Conservation (phyloP, 2,888 invertebrate genomes). For the Drosophila kuntzei region DNA sequence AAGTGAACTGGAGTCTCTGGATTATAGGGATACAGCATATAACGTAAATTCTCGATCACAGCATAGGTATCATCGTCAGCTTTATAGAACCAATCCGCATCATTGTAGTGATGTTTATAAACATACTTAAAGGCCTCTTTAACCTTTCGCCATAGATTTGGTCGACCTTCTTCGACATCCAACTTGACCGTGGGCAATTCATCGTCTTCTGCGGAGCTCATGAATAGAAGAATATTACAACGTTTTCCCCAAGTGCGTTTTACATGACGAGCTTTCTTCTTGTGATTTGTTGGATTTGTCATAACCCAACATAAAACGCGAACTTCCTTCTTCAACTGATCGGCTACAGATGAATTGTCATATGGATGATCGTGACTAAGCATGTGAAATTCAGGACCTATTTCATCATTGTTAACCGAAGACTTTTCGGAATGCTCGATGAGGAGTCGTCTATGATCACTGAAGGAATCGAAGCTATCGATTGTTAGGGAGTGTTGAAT, state of each 20-base stretch:
- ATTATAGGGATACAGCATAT: constrained; percentile 92
- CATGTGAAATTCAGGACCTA: not conserved
- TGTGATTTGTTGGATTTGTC: constrained; percentile 95
- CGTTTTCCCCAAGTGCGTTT: constrained; percentile 97
- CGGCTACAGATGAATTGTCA: constrained; percentile 89
- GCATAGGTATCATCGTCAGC: constrained; percentile 99
- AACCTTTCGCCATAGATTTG: constrained; percentile 97
- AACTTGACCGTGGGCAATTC: constrained; percentile 92
- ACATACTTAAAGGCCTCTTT: constrained; percentile 95
- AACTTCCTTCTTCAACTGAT: constrained; percentile 90
- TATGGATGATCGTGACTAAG: constrained; percentile 37
- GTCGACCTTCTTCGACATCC: constrained; percentile 93
- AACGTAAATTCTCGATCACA: constrained; percentile 96
- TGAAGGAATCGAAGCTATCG: constrained; percentile 18
- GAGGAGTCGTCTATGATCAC: not conserved
- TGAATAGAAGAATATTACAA: constrained; percentile 93
- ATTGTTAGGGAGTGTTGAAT: constrained; percentile 17
- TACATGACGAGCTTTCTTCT: constrained; percentile 94
- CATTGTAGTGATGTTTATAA: constrained; percentile 91
- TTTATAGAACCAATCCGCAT: constrained; percentile 98
- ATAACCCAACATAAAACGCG: constrained; percentile 97
- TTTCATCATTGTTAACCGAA: not conserved
- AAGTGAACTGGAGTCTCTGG: constrained; percentile 92
- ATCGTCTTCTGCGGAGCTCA: constrained; percentile 91
- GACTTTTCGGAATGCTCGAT: not conserved